Base-by-base conservation (phyloP, 2,888 invertebrate genomes). In the Volucella zonaria region DNA sequence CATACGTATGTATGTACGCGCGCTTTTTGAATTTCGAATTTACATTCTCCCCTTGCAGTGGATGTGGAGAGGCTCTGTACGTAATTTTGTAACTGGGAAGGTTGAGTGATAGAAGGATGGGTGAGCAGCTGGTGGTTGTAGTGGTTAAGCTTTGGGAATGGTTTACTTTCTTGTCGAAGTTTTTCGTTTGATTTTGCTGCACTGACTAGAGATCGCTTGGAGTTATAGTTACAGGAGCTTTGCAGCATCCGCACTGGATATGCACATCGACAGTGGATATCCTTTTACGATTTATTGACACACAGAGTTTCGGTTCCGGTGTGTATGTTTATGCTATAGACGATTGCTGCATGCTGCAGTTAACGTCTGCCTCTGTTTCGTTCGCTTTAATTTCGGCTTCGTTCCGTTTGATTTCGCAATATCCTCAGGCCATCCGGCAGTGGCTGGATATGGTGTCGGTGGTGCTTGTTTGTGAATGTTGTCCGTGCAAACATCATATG, bases 401-500 rank as follows among this genome's bases (percentile, higher is more conserved):
- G 85, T 85, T 85, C 81, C 81, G 85, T 85, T 81, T 85, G 85
- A 85, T 77, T 85, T 85, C 85, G 85, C 81, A 85, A 85, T 85
- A 85, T 81, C 81, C 85, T 81, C 68, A 58, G 85, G 85, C 80
- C 85, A 85, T 85, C 85, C 81, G 85, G 85, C 77, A 85, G 76
- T 73, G 85, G 81, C 81, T 85, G 85, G 81, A 85, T 85, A 85
- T 77, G 85, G 81, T 85, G 85, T 85, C 81, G 85, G 76, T 81
- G 76, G 76, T 85, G 81, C 85, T 85, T 85, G 85, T 80, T 85
- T 81, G 85, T 81, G 76, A 81, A 73, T 81, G 76, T 68, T 76
- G 85, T 85, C 64, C 81, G 73, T 85, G 76, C 85, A 77, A 81
- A 85, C 85, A 85, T 85, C 85, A 81, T 81, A 71, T 76, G 76